phyloP scores from a whole-genome alignment of 2,797 vertebrate genomes.

The Pogonophryne albipinna region DNA sequence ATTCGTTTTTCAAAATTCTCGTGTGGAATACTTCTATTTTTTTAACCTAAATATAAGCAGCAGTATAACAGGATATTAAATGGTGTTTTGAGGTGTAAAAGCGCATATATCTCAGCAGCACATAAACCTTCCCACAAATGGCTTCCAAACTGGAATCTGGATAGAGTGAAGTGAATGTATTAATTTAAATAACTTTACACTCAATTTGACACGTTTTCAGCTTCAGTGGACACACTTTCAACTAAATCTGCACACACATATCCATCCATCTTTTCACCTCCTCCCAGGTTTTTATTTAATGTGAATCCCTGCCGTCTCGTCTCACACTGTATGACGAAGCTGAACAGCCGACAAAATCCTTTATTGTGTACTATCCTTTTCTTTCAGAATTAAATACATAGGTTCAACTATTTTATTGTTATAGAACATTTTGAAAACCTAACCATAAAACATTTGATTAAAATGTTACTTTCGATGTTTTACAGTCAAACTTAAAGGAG shows the following conservation, averaged over 20 bases:
- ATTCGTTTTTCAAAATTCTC: no score
- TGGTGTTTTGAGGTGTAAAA: neutral
- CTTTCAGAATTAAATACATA: neutral
- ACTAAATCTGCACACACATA: neutral
- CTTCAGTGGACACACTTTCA: constrained; percentile 1
- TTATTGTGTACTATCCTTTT: neutral
- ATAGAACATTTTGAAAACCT: neutral
- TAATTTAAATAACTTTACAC: neutral
- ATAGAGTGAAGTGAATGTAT: neutral
- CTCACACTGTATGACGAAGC: neutral
- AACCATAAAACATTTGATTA: neutral
- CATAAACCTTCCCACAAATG: neutral
- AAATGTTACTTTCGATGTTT: neutral
- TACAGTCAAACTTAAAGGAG: constrained; percentile 7
- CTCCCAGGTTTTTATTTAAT: constrained; percentile 14
- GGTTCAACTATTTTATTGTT: no score
- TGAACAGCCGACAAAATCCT: neutral
- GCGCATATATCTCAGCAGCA: neutral
- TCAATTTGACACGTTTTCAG: neutral
- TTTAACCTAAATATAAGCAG: neutral
- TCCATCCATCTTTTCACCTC: neutral
- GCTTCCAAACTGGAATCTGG: neutral
- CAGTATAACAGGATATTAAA: neutral
- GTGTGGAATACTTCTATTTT: no score
- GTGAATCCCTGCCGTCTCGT: neutral